Conservation (phyloP, 2,113 vertebrate species). For the Pseudorasbora parva region DNA sequence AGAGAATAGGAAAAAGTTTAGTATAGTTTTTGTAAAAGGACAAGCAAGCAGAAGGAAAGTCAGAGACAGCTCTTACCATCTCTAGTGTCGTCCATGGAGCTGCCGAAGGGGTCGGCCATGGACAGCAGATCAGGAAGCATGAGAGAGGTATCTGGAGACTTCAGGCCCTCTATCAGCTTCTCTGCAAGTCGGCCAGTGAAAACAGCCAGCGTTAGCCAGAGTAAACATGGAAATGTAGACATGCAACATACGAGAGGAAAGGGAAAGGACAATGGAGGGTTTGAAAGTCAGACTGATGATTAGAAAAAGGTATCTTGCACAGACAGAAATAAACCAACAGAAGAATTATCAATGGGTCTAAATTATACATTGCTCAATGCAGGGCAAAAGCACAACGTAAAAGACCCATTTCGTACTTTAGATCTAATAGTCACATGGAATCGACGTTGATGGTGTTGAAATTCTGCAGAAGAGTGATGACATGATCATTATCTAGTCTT, state of each 20-base stretch:
- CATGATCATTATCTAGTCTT: too few relatives aligned
- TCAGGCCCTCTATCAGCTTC: constrained; percentile 98
- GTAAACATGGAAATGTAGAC: not conserved
- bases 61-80: constrained; percentile 66
- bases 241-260: not conserved
- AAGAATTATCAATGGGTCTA: not conserved
- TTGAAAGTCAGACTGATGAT: not conserved
- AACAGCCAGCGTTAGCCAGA: constrained; percentile 7
- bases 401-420: not conserved
- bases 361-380: not conserved
- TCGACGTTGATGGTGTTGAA: too few relatives aligned
- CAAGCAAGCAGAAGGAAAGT: not conserved
- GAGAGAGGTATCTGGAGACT: constrained; percentile 93
- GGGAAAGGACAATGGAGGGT: not conserved
- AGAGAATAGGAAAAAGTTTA: not conserved
- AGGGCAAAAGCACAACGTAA: not conserved
- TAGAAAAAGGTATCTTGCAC: not conserved
- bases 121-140: constrained; percentile 94
- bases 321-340: not conserved
- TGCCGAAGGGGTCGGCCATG: constrained; percentile 93
- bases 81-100: constrained; percentile 79
- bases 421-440: too few relatives aligned
- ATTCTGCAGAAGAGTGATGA: too few relatives aligned
- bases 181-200: constrained; percentile 72
- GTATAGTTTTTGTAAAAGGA: not conserved